phyloP scores from a whole-genome alignment of 2,888 invertebrate species.

The Drosophila dives region DNA sequence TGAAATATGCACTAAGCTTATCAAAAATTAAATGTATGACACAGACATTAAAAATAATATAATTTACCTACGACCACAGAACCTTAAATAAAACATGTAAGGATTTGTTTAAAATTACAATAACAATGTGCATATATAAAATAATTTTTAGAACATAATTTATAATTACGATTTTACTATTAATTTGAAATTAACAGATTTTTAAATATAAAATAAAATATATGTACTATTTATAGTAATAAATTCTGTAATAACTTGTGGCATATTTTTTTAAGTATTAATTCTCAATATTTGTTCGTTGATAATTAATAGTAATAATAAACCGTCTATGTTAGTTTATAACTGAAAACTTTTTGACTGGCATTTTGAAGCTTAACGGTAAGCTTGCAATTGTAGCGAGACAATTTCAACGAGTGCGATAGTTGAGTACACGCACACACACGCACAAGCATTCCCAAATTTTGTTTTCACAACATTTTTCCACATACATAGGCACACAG shows the following conservation, averaged over 20 bases:
- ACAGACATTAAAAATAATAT: background rate
- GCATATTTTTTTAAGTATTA: background rate
- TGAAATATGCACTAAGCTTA: background rate
- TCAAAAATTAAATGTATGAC: background rate
- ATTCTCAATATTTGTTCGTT: background rate
- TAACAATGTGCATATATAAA: background rate
- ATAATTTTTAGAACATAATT: background rate
- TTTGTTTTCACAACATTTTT: conserved; percentile 52
- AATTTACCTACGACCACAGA: background rate
- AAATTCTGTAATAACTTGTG: background rate
- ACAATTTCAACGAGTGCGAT: conserved; percentile 21
- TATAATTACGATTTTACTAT: background rate
- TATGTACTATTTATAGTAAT: background rate
- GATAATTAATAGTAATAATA: background rate
- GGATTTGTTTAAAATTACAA: background rate
- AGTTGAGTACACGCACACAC: background rate
- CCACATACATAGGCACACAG: conserved; percentile 18
- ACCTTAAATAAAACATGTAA: background rate
- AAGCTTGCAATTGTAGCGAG: conserved; percentile 27
- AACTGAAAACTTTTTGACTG: background rate
- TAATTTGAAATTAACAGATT: background rate
- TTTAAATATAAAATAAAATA: background rate
- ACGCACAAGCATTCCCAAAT: conserved; percentile 8
- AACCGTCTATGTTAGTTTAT: background rate
- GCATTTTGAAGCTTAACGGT: conserved; percentile 8